These are phyloP conservation scores for Acronicta psi DNA, from an alignment of 2,888 invertebrate species.

Conservation along the genomic window DNA sequence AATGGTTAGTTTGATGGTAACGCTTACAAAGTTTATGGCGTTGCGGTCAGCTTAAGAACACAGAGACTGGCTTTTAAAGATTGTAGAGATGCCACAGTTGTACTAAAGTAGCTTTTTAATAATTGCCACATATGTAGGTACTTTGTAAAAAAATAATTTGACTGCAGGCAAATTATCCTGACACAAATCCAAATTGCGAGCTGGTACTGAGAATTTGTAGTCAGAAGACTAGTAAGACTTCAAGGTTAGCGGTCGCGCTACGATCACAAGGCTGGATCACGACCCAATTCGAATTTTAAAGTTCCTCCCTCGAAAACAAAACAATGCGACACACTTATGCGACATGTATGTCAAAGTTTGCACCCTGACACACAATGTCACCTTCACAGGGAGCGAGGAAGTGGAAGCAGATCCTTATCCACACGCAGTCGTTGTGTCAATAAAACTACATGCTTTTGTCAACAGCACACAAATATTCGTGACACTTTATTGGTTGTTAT, in stretches of 20 bases:
- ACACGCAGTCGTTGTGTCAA: slow-evolving; percentile 59
- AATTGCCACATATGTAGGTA: too few relatives aligned
- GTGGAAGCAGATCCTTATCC: slow-evolving; percentile 61
- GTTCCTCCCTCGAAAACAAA: slow-evolving; percentile 23
- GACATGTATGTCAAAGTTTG: slow-evolving; percentile 46
- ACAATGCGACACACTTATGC: slow-evolving; percentile 43
- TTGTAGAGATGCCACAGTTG: neutral
- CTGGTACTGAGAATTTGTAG: too few relatives aligned
- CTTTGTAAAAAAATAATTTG: too few relatives aligned
- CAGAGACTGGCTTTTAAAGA: neutral
- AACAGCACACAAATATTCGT: slow-evolving; percentile 47
- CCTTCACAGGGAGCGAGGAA: slow-evolving; percentile 49
- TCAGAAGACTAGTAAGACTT: too few relatives aligned
- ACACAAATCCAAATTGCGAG: too few relatives aligned
- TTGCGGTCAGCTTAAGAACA: neutral
- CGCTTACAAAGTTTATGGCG: neutral
- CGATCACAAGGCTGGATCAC: too few relatives aligned
- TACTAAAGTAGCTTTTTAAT: too few relatives aligned
- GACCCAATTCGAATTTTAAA: slow-evolving; percentile 42
- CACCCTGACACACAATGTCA: slow-evolving; percentile 38
- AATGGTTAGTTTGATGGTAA: slow-evolving; percentile 41
- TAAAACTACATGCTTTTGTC: slow-evolving; percentile 46
- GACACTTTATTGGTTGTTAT: slow-evolving; percentile 36
- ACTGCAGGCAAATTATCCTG: too few relatives aligned
- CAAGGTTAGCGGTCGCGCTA: too few relatives aligned